A percentile compares a stretch with the other conserved stretches of the same genome.
These are phyloP conservation scores for Heliconius ismenius DNA, from an alignment of 2,888 invertebrate species.

Conservation along the genomic window DNA sequence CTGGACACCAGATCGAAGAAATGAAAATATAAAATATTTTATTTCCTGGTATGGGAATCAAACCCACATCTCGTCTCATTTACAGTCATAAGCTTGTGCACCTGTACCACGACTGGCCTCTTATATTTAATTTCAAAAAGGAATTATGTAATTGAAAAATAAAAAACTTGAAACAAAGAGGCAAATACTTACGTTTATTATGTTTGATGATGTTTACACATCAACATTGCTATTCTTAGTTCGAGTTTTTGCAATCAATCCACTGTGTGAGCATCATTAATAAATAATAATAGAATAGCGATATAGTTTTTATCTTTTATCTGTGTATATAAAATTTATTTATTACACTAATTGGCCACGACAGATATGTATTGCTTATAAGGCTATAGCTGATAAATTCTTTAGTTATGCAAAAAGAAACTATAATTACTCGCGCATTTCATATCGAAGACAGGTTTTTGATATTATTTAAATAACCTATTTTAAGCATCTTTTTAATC, in stretches of 20 bases:
- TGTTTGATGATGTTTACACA: conserved; percentile 12
- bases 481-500: conserved; percentile 1
- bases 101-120: too few relatives aligned
- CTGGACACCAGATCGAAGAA: too few relatives aligned
- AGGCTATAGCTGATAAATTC: conserved; percentile 20
- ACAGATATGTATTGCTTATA: conserved; percentile 32
- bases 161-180: background rate
- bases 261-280: conserved; percentile 3
- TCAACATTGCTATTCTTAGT: background rate
- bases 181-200: background rate
- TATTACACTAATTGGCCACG: conserved; percentile 14
- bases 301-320: conserved; percentile 18
- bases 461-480: conserved; percentile 1
- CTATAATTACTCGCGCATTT: conserved; percentile 8
- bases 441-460: conserved; percentile 12
- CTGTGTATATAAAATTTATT: conserved; percentile 14
- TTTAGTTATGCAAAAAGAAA: conserved; percentile 8
- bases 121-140: background rate
- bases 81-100: too few relatives aligned
- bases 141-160: background rate
- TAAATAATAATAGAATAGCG: conserved; percentile 7
- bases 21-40: too few relatives aligned
- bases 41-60: too few relatives aligned
- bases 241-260: conserved; percentile 19
- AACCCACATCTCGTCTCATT: too few relatives aligned